Evolutionary conservation across 2,797 vertebrate species (phyloP).

Genomic region (Clarias fuscus): DNA sequence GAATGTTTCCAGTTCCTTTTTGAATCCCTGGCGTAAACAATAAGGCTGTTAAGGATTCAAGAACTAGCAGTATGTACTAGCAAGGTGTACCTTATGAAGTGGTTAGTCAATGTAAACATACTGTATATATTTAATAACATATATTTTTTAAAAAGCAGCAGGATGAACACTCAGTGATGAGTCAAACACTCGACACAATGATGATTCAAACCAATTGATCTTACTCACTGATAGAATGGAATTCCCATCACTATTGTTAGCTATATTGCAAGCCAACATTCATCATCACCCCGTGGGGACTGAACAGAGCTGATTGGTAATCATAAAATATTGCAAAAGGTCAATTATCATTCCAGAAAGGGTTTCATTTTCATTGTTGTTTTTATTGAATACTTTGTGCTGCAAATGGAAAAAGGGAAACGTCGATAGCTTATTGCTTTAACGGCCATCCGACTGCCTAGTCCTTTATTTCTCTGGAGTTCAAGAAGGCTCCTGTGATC

Average conservation of each 20-base stretch:
- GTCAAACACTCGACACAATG: background rate
- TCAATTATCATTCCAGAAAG: background rate
- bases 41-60: too few species aligned
- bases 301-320: background rate
- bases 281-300: background rate
- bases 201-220: background rate
- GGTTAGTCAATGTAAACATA: too few species aligned
- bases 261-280: background rate
- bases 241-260: background rate
- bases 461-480: background rate
- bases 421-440: background rate
- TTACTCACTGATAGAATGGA: background rate
- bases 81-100: too few species aligned
- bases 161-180: background rate
- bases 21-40: too few species aligned
- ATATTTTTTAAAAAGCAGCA: background rate
- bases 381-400: background rate
- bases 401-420: background rate
- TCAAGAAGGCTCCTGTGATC: background rate
- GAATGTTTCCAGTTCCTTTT: too few species aligned
- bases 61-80: too few species aligned
- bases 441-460: background rate
- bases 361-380: background rate
- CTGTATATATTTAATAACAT: too few species aligned
- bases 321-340: constrained; percentile 6